Evolutionary conservation across 2,888 invertebrate species (phyloP).

Genomic region (Pedicia rivosa): DNA sequence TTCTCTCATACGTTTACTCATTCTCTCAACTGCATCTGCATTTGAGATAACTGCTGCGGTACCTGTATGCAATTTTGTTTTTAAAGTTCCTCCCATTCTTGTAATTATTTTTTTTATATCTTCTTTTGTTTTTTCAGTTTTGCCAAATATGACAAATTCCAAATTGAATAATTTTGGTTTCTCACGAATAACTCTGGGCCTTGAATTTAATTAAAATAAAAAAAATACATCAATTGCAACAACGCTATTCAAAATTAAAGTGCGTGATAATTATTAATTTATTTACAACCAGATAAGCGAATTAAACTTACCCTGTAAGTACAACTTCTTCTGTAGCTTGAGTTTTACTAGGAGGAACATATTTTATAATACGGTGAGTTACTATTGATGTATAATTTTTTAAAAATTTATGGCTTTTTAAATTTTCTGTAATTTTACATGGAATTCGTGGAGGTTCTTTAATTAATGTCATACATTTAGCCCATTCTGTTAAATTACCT

Average conservation of each 20-base stretch:
- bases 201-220: too few relatives aligned
- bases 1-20: constrained; percentile 43
- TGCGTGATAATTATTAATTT: too few relatives aligned
- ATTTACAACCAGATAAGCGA: too few relatives aligned
- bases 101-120: constrained; percentile 50
- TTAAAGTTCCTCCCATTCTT: constrained; percentile 60
- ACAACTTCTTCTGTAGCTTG: too few relatives aligned
- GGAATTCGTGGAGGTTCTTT: constrained; percentile 54
- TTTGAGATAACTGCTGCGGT: constrained; percentile 64
- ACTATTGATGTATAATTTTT: constrained; percentile 42
- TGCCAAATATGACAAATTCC: constrained; percentile 54
- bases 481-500: constrained; percentile 67
- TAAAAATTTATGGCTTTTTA: constrained; percentile 40
- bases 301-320: too few relatives aligned
- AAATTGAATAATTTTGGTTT: constrained; percentile 58
- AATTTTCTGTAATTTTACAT: constrained; percentile 49
- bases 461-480: constrained; percentile 60
- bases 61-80: constrained; percentile 42
- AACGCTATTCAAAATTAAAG: too few relatives aligned
- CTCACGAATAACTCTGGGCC: constrained; percentile 46
- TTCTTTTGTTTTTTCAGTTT: constrained; percentile 38
- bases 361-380: constrained; percentile 38
- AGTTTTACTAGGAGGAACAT: constrained; percentile 31
- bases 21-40: constrained; percentile 47
- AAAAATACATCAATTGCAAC: too few relatives aligned